Percentiles rank a stretch among this genome's conserved stretches.
Conservation (phyloP, 2,113 vertebrate species). For the Raja brachyura region DNA sequence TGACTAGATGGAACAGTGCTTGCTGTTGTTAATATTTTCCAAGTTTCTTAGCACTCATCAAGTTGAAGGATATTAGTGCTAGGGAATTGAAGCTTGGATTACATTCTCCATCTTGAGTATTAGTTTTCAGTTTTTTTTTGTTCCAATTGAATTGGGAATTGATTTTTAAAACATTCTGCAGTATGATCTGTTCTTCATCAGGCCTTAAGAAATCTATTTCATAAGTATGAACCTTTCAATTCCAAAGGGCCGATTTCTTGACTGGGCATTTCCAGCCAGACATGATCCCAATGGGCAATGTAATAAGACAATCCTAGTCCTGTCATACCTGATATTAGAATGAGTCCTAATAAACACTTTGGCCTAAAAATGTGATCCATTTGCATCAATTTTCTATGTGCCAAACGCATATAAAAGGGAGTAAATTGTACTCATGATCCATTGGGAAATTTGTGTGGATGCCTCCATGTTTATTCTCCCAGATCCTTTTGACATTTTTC, state of each 20-base stretch:
- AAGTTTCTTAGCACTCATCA: constrained; percentile 22
- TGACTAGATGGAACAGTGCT: constrained; percentile 18
- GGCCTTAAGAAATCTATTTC: neutral
- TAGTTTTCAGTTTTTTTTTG: neutral
- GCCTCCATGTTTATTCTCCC: too few species aligned
- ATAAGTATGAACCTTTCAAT: neutral
- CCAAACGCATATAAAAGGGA: too few species aligned
- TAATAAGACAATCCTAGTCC: neutral
- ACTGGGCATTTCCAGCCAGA: neutral
- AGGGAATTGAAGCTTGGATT: neutral
- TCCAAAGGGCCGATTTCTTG: neutral
- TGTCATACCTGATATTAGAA: neutral
- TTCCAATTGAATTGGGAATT: neutral
- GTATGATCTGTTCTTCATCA: neutral
- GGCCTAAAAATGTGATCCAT: too few species aligned
- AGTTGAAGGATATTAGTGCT: constrained; percentile 2
- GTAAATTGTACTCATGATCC: too few species aligned
- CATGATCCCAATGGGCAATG: neutral
- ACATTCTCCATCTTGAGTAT: neutral
- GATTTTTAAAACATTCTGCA: neutral
- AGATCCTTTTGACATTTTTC: too few species aligned
- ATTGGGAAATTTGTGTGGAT: too few species aligned
- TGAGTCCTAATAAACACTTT: neutral
- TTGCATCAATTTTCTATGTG: too few species aligned
- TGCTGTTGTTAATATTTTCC: constrained; percentile 10